Evolutionary conservation across 2,888 invertebrate species (phyloP).

Genomic region (Pachycephus smyrnensis): DNA sequence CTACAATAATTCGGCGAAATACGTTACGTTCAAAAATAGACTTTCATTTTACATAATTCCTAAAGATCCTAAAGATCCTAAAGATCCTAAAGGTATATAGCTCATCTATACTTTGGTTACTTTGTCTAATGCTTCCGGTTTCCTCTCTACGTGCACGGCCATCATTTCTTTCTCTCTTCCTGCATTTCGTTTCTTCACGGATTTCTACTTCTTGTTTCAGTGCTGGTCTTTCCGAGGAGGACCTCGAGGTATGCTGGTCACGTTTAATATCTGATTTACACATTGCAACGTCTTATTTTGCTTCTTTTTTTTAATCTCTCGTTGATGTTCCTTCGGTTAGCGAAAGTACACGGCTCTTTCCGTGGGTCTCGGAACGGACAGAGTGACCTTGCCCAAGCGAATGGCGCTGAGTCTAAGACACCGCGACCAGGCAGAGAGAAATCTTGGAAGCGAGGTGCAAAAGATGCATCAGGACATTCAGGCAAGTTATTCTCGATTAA

Average conservation of each 20-base stretch:
- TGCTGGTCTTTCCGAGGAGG: conserved; percentile 49
- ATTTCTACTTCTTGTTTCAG: conserved; percentile 40
- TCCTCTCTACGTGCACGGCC: too few species aligned
- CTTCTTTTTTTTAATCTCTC: not conserved
- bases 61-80: too few species aligned
- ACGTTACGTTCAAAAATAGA: too few species aligned
- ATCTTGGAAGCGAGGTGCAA: conserved; percentile 52
- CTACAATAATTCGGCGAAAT: too few species aligned
- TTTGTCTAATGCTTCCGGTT: too few species aligned
- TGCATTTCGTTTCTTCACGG: too few species aligned
- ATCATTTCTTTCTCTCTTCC: too few species aligned
- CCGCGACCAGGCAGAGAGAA: conserved; percentile 59
- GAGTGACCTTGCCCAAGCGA: conserved; percentile 54
- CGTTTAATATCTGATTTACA: not conserved
- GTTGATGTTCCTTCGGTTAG: conserved; percentile 37
- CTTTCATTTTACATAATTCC: too few species aligned
- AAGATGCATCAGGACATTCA: conserved; percentile 58
- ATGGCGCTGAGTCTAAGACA: conserved; percentile 54
- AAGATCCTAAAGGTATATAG: too few species aligned
- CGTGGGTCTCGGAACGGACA: conserved; percentile 57
- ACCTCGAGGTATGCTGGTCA: conserved; percentile 52
- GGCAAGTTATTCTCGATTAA: conserved; percentile 40
- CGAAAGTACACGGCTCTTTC: conserved; percentile 58
- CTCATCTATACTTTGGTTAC: too few species aligned
- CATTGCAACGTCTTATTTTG: not conserved